Evolutionary conservation across 2,113 vertebrate genomes (phyloP).

Genomic region (Varanus komodoensis): DNA sequence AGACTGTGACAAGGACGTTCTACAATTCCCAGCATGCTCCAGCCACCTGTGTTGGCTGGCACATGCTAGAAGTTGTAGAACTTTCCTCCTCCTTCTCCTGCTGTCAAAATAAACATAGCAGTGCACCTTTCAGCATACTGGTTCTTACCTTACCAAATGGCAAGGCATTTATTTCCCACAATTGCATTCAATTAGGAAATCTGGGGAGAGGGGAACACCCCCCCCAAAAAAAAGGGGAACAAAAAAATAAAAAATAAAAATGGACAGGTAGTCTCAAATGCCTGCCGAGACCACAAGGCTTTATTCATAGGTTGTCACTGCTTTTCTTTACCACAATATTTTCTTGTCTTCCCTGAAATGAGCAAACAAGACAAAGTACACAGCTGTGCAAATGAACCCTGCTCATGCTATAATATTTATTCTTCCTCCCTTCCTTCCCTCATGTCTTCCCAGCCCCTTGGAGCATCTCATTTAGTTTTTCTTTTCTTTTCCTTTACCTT

Average conservation of each 20-base stretch:
- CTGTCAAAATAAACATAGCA: too few species aligned
- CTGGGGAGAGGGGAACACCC: neutral
- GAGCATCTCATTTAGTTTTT: slow-evolving; percentile 20
- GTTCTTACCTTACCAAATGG: neutral
- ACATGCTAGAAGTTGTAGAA: too few species aligned
- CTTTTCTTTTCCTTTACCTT: slow-evolving; percentile 32
- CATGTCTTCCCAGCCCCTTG: neutral
- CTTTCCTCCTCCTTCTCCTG: too few species aligned
- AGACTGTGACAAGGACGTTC: too few species aligned
- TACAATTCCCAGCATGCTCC: too few species aligned
- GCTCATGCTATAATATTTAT: neutral
- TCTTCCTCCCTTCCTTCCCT: neutral
- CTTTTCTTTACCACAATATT: neutral
- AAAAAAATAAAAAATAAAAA: neutral
- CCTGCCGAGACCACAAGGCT: neutral
- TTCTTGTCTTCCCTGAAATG: slow-evolving; percentile 39
- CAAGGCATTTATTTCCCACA: neutral
- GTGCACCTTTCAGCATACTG: neutral
- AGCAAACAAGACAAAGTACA: slow-evolving; percentile 37
- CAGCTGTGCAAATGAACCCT: slow-evolving; percentile 10
- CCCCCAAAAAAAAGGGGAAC: neutral
- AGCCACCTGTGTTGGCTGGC: too few species aligned
- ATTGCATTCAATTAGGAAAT: neutral
- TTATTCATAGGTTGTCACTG: slow-evolving; percentile 1
- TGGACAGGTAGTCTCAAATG: neutral